Base-by-base conservation (phyloP, 1,140 invertebrate genomes). In the Venturia canescens region DNA sequence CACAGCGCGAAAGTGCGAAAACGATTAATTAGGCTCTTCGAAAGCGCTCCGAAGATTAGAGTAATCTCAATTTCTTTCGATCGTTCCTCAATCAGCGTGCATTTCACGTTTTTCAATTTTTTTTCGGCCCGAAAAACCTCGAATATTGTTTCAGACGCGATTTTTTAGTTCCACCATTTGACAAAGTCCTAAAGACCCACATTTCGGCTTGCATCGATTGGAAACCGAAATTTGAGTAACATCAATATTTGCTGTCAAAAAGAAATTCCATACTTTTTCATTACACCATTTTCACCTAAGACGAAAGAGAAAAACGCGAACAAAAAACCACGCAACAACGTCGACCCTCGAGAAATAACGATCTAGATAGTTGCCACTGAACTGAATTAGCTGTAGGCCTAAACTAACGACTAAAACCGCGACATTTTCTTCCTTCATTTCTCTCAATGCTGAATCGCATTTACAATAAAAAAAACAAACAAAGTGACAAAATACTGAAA, bases 11-110 rank as follows among this genome's bases (percentile, higher is more conserved):
- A 11, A 69, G 27, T 69, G 60, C 11, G 18, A 48, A 38, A 23
- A 44, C 7, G 7, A 44, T 1, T 34, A 7, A n/a, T 34, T 7
- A 34, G 31, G 3, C 31, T 1, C 38, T 44, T 44, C 38, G 38
- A 11, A 44, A 44, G 11, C 21, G 31, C 48, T 79, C 31, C 34
- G 67, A 77, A n/a, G 27, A 66, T 9, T 11, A 31, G 18, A 26
- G 69, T 80, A 80, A 80, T 80, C 79, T 80, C 79, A 80, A 74
- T 72, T 80, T 63, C 27, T 71, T n/a, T n/a, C 23, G 67, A 38
- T 69, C 16, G 53, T 63, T 79, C 4, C 70, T 48, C 9, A 66
- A 9, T 38, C 0, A 67, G 16, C 18, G 50, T 44, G 23, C 53
- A 6, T 23, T 72, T n/a, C n/a, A n/a, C 34, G 11, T 27, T 66